phyloP scores from a whole-genome alignment of 2,113 vertebrate species.

The Crotalus horridus region DNA sequence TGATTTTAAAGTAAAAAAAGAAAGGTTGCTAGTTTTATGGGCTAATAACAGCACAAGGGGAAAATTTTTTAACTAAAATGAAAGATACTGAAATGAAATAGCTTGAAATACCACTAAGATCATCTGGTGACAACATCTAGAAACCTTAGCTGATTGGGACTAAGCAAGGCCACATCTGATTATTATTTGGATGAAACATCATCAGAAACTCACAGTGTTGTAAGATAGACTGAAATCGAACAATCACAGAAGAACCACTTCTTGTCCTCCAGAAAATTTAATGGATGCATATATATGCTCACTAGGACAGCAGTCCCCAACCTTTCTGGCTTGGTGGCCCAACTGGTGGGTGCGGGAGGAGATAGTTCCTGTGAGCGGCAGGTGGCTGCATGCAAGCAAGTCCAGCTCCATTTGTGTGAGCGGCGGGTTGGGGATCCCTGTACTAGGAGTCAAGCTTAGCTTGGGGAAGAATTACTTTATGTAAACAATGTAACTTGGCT shows the following conservation, averaged over 20 bases:
- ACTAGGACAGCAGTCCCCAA: not conserved
- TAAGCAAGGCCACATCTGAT: not conserved
- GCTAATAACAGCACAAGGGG: not conserved
- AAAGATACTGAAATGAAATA: not conserved
- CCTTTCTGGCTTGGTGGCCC: not conserved
- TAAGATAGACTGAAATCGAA: not conserved
- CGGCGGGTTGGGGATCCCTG: not conserved
- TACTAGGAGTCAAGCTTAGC: not conserved
- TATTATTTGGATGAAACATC: not conserved
- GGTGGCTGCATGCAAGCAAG: fast-evolving
- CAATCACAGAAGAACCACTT: not conserved
- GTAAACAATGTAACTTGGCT: not conserved
- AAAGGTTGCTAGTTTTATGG: not conserved
- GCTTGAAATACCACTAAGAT: not conserved
- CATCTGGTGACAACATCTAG: not conserved
- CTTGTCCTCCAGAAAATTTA: not conserved
- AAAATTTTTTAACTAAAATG: not conserved
- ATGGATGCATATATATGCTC: not conserved
- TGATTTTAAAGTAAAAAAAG: not conserved
- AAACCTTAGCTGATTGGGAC: not conserved
- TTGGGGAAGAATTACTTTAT: not conserved
- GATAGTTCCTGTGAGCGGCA: not conserved
- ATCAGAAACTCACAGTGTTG: not conserved
- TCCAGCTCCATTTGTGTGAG: not conserved
- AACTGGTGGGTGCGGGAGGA: not conserved